Evolutionary conservation across 2,888 invertebrate species (phyloP), one percentile per base, ranked within the genome.

Genomic region (Caenorhabditis becei): DNA sequence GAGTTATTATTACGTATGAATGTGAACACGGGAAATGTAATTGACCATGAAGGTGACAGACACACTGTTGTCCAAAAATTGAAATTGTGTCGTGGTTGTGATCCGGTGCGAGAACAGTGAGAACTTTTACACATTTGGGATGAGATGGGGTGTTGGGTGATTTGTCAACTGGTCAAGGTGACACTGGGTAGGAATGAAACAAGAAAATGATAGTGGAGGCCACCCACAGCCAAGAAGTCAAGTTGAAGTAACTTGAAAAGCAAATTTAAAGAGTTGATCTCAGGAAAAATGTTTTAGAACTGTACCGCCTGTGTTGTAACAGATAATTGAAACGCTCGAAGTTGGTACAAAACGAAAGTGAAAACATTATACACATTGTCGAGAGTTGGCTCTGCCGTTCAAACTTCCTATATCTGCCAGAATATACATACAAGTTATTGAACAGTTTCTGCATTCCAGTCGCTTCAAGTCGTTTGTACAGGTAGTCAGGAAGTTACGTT

Each of bases 11-110:
- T 65, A 47, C 49, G 56, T 54, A 62, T 71, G 62, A 67, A 44
- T 51, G 59, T 51, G 58, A 23, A 58, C 54, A 58, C 44, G 58
- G 28, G 35, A 65, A 41, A 47, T 44, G 37, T 47, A 77, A 77
- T 77, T 77, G 67, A 67, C 67, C 77, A 77, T 77, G 67, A 77
- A 67, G 49, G 67, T 59, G 20, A n/a, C 49, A n/a, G n/a, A 59
- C 32, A 18, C 53, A 35, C 23, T 32, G 37, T 47, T 61, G 66
- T 62, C 53, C n/a, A 74, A 74, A 65, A 74, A 65, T 65, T 32
- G 51, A 66, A 74, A 51, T 28, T 63, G 62, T 63, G 54, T 62
- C 62, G 65, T 47, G 10, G 24, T 56, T 56, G n/a, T 16, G 20
- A 14, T 16, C 44, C 24, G 3, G 53, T 41, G 56, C 23, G 47